phyloP scores from a whole-genome alignment of 2,888 invertebrate genomes.

The Ophonus ardosiacus region DNA sequence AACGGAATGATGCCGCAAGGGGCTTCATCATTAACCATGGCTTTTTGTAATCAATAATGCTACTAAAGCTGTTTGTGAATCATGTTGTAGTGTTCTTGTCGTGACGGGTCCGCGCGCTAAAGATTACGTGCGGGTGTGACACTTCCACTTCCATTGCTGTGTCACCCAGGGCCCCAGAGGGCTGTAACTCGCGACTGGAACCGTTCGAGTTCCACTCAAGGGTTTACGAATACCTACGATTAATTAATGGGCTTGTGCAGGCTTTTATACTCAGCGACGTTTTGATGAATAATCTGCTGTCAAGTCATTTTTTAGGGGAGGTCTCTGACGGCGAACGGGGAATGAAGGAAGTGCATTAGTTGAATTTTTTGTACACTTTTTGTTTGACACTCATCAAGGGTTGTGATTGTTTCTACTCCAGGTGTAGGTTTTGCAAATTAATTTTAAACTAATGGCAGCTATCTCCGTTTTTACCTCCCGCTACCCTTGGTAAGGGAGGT shows the following conservation, averaged over 20 bases:
- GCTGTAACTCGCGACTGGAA: background rate
- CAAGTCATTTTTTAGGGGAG: slow-evolving; percentile 58
- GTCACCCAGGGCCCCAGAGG: background rate
- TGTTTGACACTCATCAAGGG: slow-evolving; percentile 13
- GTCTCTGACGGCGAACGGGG: background rate
- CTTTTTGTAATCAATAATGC: slow-evolving; percentile 68
- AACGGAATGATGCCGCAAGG: slow-evolving; percentile 66
- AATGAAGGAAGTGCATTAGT: slow-evolving; percentile 52
- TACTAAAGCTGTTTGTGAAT: slow-evolving; percentile 68
- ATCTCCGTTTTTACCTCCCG: background rate
- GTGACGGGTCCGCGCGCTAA: slow-evolving; percentile 26
- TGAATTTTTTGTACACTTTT: slow-evolving; percentile 32
- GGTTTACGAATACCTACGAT: slow-evolving; percentile 61
- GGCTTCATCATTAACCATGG: slow-evolving; percentile 68
- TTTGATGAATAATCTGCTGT: slow-evolving; percentile 63
- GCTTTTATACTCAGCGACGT: slow-evolving; percentile 55
- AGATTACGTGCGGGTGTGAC: slow-evolving; percentile 36
- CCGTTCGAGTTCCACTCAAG: slow-evolving; percentile 23
- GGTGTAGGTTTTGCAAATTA: slow-evolving; percentile 22
- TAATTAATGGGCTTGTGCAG: slow-evolving; percentile 61
- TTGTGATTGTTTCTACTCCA: slow-evolving; percentile 22
- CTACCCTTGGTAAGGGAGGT: too few relatives aligned
- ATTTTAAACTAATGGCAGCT: slow-evolving; percentile 24
- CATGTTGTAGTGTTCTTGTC: slow-evolving; percentile 64
- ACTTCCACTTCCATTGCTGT: background rate